These are phyloP conservation scores for Gastracanthus pulcherrimus DNA, from an alignment of 2,888 invertebrate genomes.

Conservation along the genomic window DNA sequence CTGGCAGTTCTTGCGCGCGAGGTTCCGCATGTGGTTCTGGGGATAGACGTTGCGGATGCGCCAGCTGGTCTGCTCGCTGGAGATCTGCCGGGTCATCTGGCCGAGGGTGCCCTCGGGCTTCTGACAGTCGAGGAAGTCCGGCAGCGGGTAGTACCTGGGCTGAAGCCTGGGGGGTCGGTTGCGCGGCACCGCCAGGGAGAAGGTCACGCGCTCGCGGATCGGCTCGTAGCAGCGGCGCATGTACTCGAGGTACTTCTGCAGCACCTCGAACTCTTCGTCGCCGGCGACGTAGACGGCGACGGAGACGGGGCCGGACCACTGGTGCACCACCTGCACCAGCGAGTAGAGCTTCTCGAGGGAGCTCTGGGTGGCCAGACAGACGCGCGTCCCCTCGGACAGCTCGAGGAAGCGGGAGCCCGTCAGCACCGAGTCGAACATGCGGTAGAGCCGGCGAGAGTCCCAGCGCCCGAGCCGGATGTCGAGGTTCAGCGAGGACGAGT, in stretches of 20 bases:
- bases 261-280: slow-evolving; percentile 86
- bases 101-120: slow-evolving; percentile 83
- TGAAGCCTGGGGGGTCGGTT: slow-evolving; percentile 78
- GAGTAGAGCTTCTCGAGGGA: slow-evolving; percentile 90
- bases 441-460: slow-evolving; percentile 85
- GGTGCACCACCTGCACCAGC: slow-evolving; percentile 86
- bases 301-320: slow-evolving; percentile 93
- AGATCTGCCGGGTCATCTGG: slow-evolving; percentile 81
- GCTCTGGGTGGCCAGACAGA: slow-evolving; percentile 91
- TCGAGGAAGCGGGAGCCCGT: slow-evolving; percentile 84
- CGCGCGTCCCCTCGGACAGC: slow-evolving; percentile 80
- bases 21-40: slow-evolving; percentile 92
- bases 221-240: slow-evolving; percentile 86
- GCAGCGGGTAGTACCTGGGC: slow-evolving; percentile 66
- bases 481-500: slow-evolving; percentile 76
- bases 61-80: slow-evolving; percentile 85
- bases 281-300: slow-evolving; percentile 89
- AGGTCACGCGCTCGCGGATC: slow-evolving; percentile 85
- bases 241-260: slow-evolving; percentile 87
- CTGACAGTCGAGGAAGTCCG: slow-evolving; percentile 81
- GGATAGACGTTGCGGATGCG: slow-evolving; percentile 88
- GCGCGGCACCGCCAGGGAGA: slow-evolving; percentile 87
- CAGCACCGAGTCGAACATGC: slow-evolving; percentile 86
- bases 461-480: slow-evolving; percentile 86
- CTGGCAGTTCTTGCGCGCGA: slow-evolving; percentile 91